Percentiles rank a stretch among this genome's conserved stretches.
phyloP scores from a whole-genome alignment of 2,113 vertebrate species.

The Megaceryle torquata region DNA sequence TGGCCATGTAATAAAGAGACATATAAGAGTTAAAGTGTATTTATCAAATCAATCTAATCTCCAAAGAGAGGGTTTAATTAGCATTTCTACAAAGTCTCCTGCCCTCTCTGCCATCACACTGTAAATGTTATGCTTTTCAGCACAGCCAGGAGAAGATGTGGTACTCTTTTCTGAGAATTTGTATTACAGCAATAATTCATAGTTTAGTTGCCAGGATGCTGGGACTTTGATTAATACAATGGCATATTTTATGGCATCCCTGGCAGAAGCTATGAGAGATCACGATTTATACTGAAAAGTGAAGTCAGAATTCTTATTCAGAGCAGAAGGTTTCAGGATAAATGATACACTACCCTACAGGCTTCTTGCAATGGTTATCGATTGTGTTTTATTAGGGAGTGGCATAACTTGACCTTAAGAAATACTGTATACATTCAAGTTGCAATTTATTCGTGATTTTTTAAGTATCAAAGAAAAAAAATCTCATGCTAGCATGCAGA shows the following conservation, averaged over 20 bases:
- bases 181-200: slow-evolving; percentile 46
- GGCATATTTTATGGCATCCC: slow-evolving; percentile 25
- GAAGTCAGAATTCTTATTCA: slow-evolving; percentile 44
- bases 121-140: neutral
- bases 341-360: neutral
- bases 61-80: slow-evolving; percentile 34
- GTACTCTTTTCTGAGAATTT: slow-evolving; percentile 22
- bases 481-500: neutral
- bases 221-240: slow-evolving; percentile 63
- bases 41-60: slow-evolving; percentile 23
- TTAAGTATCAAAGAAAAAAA: neutral
- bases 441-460: slow-evolving; percentile 32
- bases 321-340: slow-evolving; percentile 33
- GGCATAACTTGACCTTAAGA: slow-evolving; percentile 46
- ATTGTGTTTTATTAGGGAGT: slow-evolving; percentile 39
- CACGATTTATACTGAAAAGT: slow-evolving; percentile 36
- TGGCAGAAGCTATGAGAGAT: slow-evolving; percentile 47
- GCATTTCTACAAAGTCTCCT: slow-evolving; percentile 21
- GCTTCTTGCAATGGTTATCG: slow-evolving; percentile 15
- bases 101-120: neutral
- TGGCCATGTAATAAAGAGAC: neutral
- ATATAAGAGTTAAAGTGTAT: neutral
- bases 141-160: neutral
- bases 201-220: slow-evolving; percentile 5
- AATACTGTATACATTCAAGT: slow-evolving; percentile 14